Evolutionary conservation across 37 sponge, comb jelly and placozoan species (phyloP), one percentile per base, ranked within the genome.

Genomic region (Dysidea cf. avara): DNA sequence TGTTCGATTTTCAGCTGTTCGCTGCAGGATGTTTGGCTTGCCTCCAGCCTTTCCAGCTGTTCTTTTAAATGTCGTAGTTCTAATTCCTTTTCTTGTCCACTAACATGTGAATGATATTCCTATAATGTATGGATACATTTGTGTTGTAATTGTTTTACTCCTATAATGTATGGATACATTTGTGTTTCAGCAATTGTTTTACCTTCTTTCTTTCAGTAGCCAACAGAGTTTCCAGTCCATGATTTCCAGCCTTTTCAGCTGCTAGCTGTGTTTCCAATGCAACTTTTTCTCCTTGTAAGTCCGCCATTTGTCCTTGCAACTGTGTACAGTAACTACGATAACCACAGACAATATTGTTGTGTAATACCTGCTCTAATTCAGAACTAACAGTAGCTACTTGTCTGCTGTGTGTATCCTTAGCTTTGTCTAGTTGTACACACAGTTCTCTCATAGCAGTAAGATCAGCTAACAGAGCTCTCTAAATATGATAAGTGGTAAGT

Each of bases 381-480:
- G 63, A 56, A 6, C 69, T 24, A 31, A 65, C 79, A 5, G 86
- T 68, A 39, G 90, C 83, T 30, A 96, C 66, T 52, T 88, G 94
- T 25, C 79, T 26, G 16, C 63, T 61, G 28, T 85, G 76, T 3
- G 76, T 75, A 5, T 87, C 90, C 69, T 91, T 91, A 13, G 78
- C 74, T 61, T 64, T 77, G 34, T 92, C 85, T 14, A 96, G 73
- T 51, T 88, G 92, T 17, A 76, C 70, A 75, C 90, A 92, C 57
- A 96, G 69, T 57, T 89, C 94, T 24, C 94, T 70, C 16, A 75
- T 76, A 35, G 83, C 87, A 22, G 54, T 40, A 29, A 96, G n/a
- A 53, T 96, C 96, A 7, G 61, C 57, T 9, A 69, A 33, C 24
- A 96, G 88, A n/a, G 90, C 84, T 53, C 75, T 73, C 87, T 90